Base-by-base conservation (phyloP, 2,113 vertebrate genomes). In the Myrmecobius fasciatus region DNA sequence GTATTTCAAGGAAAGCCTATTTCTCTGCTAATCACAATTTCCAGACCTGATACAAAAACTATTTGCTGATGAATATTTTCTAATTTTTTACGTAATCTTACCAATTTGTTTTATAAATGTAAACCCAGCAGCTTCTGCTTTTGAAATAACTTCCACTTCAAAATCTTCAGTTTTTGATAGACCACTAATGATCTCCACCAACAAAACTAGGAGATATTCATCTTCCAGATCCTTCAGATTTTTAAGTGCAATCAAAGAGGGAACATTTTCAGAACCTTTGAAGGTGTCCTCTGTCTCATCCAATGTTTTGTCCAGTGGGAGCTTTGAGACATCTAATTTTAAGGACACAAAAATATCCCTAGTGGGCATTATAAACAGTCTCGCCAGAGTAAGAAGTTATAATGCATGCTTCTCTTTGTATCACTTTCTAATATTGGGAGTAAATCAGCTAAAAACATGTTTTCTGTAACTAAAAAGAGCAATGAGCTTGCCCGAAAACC, bases 91-190 rank as follows among this genome's bases (percentile, higher is more conserved):
- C 22, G 91, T n/a, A 51, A 60, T 89, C 98, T 98, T 98, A 99
- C 99, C 99, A 93, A 25, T 91, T 9, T 91, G 60, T 43, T 90
- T 97, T 91, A 52, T 97, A 95, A 99, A 99, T 91, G 98, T 98
- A 93, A 99, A 94, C 24, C 99, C 98, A 8, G 99, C 99, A n/a
- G 94, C 95, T 52, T 0, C 3, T 43, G 95, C 95, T 96, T 99
- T 99, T 47, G 90, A 97, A 54, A 99, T 98, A 91, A 98, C 91
- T 98, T 99, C 99, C 97, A 99, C 22, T 60, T 93, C 97, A 98
- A 99, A 99, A 53, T 98, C 89, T 8, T 91, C 89, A 1, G 93
- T 95, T 88, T 98, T 98, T 1, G 98, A 95, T 67, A 98, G 52
- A 26, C 95, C 95, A 0, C 97, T 98, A 94, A 99, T 2, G n/a